Evolutionary conservation across 2,888 invertebrate species (phyloP).

Genomic region (Formica aserva): DNA sequence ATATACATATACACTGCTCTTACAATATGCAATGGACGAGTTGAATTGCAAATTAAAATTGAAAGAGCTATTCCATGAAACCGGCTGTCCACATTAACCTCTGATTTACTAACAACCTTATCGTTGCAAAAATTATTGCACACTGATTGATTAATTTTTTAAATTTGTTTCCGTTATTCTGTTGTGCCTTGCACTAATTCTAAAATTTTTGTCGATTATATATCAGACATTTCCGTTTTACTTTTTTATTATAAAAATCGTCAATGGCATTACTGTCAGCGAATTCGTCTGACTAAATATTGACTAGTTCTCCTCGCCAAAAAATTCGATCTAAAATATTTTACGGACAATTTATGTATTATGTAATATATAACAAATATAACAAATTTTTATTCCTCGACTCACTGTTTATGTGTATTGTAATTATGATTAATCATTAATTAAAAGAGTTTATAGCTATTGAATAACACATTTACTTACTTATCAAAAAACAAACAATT

Average conservation of each 20-base stretch:
- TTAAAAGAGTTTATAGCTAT: neutral
- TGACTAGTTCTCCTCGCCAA: neutral
- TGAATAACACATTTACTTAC: neutral
- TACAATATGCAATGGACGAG: conserved; percentile 34
- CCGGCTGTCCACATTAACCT: conserved; percentile 47
- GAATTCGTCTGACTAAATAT: neutral
- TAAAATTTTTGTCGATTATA: neutral
- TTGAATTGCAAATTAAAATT: conserved; percentile 54
- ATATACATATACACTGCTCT: neutral
- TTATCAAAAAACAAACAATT: neutral
- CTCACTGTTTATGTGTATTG: neutral
- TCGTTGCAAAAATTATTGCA: conserved; percentile 20
- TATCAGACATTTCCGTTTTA: neutral
- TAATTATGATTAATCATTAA: neutral
- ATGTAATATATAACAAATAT: neutral
- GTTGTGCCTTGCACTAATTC: conserved; percentile 2
- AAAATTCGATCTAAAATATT: neutral
- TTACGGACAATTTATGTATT: neutral
- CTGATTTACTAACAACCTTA: conserved; percentile 49
- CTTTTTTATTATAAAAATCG: conserved; percentile 13
- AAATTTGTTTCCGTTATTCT: neutral
- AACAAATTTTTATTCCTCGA: neutral
- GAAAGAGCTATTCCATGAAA: conserved; percentile 45
- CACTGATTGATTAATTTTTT: conserved; percentile 44
- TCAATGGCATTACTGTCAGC: neutral